Percentiles rank a stretch among this genome's conserved stretches.
Conservation (phyloP, 2,888 invertebrate species). For the Metellina segmentata region DNA sequence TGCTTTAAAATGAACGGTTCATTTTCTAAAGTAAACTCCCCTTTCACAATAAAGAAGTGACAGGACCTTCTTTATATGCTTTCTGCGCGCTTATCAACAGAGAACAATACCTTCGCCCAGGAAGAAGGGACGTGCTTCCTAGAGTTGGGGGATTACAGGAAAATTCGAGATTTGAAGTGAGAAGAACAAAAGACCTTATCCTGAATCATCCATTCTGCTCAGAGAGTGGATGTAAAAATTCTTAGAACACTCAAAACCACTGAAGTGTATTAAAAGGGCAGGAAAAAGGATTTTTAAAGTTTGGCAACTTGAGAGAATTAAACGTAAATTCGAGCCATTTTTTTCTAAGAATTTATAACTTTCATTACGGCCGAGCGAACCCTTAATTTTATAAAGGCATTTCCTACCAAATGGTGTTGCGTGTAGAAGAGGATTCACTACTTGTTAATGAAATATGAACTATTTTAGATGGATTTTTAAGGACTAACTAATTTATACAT, state of each 20-base stretch:
- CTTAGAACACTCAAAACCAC: slow-evolving; percentile 13
- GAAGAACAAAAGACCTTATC: slow-evolving; percentile 53
- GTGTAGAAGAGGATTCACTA: not conserved
- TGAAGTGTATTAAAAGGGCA: slow-evolving; percentile 29
- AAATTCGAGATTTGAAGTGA: slow-evolving; percentile 21
- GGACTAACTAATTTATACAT: too few species aligned
- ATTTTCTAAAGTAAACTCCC: not conserved
- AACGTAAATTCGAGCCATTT: not conserved
- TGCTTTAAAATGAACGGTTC: not conserved
- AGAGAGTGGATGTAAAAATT: not conserved
- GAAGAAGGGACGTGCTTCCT: slow-evolving; percentile 18
- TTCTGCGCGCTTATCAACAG: slow-evolving; percentile 32
- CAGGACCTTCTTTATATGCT: slow-evolving; percentile 39
- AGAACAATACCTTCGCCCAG: slow-evolving; percentile 37
- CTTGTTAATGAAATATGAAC: too few species aligned
- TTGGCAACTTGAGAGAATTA: not conserved
- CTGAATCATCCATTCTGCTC: slow-evolving; percentile 32
- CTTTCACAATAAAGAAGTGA: not conserved
- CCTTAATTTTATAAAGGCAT: not conserved
- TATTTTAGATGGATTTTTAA: too few species aligned
- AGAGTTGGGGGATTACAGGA: slow-evolving; percentile 39
- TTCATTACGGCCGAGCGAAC: not conserved
- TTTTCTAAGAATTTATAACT: not conserved
- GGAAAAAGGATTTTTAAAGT: slow-evolving; percentile 11
- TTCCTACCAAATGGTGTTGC: not conserved